Conservation (phyloP, 2,113 vertebrate genomes). For the Phodopus roborovskii region DNA sequence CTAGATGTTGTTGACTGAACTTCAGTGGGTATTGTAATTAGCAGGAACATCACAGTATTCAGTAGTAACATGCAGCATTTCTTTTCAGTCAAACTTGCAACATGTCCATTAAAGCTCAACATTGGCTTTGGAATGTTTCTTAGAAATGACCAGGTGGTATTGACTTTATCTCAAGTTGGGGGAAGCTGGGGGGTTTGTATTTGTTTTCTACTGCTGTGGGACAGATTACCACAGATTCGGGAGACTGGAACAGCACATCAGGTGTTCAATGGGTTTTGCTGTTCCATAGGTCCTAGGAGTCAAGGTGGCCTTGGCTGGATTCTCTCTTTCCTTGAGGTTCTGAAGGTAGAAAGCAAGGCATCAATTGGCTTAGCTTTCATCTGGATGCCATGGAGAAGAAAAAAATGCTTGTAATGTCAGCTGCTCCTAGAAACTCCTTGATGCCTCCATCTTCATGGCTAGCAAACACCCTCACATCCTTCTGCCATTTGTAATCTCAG, state of each 20-base stretch:
- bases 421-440: background rate
- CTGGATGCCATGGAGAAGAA: background rate
- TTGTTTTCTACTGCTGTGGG: background rate
- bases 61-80: conserved; percentile 31
- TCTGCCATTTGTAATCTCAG: background rate
- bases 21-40: background rate
- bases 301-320: background rate
- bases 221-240: background rate
- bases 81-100: conserved; percentile 34
- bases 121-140: conserved; percentile 50
- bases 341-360: background rate
- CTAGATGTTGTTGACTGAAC: background rate
- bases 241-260: background rate
- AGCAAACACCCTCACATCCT: background rate
- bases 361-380: background rate
- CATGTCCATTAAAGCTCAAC: background rate
- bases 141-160: background rate
- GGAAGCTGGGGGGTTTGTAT: conserved; percentile 4
- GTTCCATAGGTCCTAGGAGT: background rate
- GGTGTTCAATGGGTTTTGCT: background rate
- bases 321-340: conserved; percentile 36
- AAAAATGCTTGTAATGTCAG: background rate
- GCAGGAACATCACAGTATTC: background rate
- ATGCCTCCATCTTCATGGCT: background rate
- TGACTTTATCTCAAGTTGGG: conserved; percentile 29